phyloP scores from a whole-genome alignment of 2,113 vertebrate species.

The Carlito syrichta region DNA sequence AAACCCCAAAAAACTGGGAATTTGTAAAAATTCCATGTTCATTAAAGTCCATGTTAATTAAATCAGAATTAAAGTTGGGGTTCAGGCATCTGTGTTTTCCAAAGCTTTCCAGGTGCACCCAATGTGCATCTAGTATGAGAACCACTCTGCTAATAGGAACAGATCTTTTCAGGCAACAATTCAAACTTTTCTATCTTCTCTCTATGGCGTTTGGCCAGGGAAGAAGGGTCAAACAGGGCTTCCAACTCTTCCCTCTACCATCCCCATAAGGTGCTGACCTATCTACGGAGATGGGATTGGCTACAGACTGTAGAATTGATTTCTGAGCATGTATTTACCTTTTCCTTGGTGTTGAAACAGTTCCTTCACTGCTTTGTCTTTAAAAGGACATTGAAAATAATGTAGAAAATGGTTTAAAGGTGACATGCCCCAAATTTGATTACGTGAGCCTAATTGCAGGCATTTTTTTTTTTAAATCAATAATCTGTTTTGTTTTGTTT shows the following conservation, averaged over 20 bases:
- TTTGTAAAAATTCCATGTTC: neutral
- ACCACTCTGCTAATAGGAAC: neutral
- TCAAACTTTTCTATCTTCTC: neutral
- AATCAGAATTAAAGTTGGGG: neutral
- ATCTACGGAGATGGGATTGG: neutral
- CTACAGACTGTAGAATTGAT: neutral
- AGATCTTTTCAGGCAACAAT: neutral
- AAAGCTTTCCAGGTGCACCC: neutral
- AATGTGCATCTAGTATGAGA: neutral
- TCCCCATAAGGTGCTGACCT: accelerated
- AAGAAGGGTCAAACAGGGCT: neutral
- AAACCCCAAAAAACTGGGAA: neutral
- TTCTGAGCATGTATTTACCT: neutral
- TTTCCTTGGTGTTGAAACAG: neutral
- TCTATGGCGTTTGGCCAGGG: neutral
- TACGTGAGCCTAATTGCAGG: neutral
- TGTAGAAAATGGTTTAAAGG: neutral
- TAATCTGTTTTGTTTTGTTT: neutral
- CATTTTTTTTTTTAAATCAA: neutral
- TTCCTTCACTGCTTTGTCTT: neutral
- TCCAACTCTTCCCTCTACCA: neutral
- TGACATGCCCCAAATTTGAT: neutral
- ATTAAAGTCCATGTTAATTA: neutral
- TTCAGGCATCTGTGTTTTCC: neutral
- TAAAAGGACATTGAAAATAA: neutral